Conservation (phyloP, 2,888 invertebrate species). For the Hyposoter didymator region DNA sequence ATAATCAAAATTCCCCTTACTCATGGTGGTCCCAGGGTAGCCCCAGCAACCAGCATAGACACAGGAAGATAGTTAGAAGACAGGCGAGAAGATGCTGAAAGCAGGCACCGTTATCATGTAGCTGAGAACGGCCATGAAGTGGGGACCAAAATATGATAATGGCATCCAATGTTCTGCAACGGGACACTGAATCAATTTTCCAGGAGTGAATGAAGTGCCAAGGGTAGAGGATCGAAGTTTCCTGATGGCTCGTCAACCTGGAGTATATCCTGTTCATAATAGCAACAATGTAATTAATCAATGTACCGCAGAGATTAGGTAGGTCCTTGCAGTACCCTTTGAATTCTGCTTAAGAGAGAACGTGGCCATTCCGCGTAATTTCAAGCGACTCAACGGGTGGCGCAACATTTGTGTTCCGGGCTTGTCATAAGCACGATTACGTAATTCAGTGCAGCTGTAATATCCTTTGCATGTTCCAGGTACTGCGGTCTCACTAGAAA, state of each 20-base stretch:
- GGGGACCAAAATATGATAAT: constrained; percentile 31
- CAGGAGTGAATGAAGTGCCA: constrained; percentile 33
- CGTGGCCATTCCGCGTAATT: constrained; percentile 37
- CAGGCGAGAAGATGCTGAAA: constrained; percentile 32
- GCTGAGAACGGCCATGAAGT: constrained; percentile 25
- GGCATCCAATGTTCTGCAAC: constrained; percentile 37
- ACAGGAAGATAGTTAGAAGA: constrained; percentile 23
- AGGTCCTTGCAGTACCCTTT: constrained; percentile 18
- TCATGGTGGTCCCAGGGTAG: constrained; percentile 2
- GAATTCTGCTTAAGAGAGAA: constrained; percentile 21
- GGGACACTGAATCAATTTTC: constrained; percentile 46
- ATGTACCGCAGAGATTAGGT: constrained; percentile 39
- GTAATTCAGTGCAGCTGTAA: constrained; percentile 70
- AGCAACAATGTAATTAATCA: constrained; percentile 35
- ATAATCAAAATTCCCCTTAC: constrained; percentile 43
- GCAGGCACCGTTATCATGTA: constrained; percentile 43
- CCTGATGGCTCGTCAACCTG: constrained; percentile 1
- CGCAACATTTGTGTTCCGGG: constrained; percentile 63
- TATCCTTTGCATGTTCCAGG: constrained; percentile 63
- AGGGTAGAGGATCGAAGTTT: neutral
- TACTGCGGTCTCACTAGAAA: constrained; percentile 71
- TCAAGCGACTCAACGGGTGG: constrained; percentile 56
- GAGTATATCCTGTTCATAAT: constrained; percentile 9
- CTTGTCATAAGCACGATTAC: constrained; percentile 79
- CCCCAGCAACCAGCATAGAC: constrained; percentile 43